Evolutionary conservation across 53 echinoderm and acorn worm genomes (phyloP).

Genomic region (Paracentrotus lividus): DNA sequence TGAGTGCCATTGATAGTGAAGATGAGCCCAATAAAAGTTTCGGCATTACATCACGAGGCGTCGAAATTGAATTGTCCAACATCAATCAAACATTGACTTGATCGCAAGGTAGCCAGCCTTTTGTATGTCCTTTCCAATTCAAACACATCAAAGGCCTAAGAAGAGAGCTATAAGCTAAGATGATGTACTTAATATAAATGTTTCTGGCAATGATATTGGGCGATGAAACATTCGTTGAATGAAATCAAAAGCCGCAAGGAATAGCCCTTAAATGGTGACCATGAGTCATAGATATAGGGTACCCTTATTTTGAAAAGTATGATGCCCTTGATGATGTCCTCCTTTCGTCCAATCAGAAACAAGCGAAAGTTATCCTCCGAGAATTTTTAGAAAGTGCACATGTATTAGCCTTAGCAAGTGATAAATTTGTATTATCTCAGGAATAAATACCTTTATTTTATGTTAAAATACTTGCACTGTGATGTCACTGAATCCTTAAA

Average conservation of each 20-base stretch:
- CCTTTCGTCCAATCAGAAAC: background rate
- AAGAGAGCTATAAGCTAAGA: background rate
- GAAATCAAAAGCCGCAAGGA: constrained; percentile 13
- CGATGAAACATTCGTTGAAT: constrained; percentile 39
- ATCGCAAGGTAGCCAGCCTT: background rate
- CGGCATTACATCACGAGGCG: constrained; percentile 39
- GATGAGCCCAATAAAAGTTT: constrained; percentile 22
- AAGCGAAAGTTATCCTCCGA: background rate
- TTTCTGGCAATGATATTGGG: constrained; percentile 35
- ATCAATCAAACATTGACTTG: constrained; percentile 5
- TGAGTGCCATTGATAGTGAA: background rate
- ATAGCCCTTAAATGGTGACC: constrained; percentile 27
- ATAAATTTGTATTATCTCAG: background rate
- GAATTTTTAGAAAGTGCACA: background rate
- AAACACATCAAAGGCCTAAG: background rate
- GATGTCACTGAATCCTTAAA: background rate
- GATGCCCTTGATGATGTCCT: background rate
- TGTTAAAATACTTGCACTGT: background rate
- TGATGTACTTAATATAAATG: constrained; percentile 43
- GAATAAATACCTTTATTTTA: background rate
- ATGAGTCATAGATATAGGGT: constrained; percentile 13
- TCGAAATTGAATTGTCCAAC: constrained; percentile 53
- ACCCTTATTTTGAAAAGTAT: constrained; percentile 18
- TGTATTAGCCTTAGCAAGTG: background rate
- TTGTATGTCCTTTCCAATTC: background rate